Percentiles rank a stretch among this genome's conserved stretches.
These are phyloP conservation scores for Cyaniris semiargus DNA, from an alignment of 2,888 invertebrate genomes.

Conservation along the genomic window DNA sequence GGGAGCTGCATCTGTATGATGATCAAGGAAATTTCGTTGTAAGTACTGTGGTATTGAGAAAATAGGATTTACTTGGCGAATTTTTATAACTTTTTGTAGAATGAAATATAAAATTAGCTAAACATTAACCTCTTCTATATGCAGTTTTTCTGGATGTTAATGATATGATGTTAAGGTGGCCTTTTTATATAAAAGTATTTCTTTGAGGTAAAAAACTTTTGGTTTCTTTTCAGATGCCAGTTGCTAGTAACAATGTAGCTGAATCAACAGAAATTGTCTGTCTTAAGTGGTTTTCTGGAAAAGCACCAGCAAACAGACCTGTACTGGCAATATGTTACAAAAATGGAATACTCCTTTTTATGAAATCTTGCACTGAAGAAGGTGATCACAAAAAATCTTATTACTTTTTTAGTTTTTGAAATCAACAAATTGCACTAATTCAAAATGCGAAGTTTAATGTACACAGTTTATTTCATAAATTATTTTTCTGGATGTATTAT, in stretches of 20 bases:
- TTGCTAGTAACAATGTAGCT: constrained; percentile 83
- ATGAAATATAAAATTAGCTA: not conserved
- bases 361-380: constrained; percentile 94
- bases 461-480: too few relatives aligned
- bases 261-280: constrained; percentile 85
- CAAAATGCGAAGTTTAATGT: too few relatives aligned
- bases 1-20: constrained; percentile 97
- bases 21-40: constrained; percentile 91
- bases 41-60: constrained; percentile 46
- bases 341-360: constrained; percentile 92
- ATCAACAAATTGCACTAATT: too few relatives aligned
- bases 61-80: not conserved
- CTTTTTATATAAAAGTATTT: not conserved
- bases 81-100: not conserved
- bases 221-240: constrained; percentile 83
- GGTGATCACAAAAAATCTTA: constrained; percentile 66
- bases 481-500: too few relatives aligned
- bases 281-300: constrained; percentile 93
- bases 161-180: too few relatives aligned
- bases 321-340: constrained; percentile 93
- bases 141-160: too few relatives aligned
- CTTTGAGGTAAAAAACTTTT: not conserved
- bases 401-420: not conserved
- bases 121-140: too few relatives aligned
- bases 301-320: constrained; percentile 86